Evolutionary conservation across 1,140 invertebrate species (phyloP).

Genomic region (Antheraea mylitta): DNA sequence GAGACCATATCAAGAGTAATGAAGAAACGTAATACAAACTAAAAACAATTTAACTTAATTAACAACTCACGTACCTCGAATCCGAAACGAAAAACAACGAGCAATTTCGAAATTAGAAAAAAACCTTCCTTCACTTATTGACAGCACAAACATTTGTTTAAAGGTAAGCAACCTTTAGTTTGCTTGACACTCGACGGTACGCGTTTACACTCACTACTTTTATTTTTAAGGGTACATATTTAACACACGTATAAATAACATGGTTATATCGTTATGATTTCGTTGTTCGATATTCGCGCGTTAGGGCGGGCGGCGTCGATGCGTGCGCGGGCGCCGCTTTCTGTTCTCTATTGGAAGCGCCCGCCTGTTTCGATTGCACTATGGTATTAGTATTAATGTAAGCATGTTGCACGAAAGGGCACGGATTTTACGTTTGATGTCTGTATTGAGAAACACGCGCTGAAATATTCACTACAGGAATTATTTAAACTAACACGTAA

Average conservation of each 20-base stretch:
- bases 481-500: neutral
- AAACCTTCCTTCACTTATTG: conserved; percentile 53
- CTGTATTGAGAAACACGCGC: conserved; percentile 2
- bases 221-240: conserved; percentile 6
- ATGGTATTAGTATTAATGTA: conserved; percentile 41
- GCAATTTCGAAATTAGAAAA: conserved; percentile 44
- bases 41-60: conserved; percentile 8
- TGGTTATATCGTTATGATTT: conserved; percentile 13
- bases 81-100: conserved; percentile 15
- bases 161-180: conserved; percentile 34
- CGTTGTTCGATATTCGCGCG: conserved; percentile 22
- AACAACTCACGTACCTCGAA: conserved; percentile 32
- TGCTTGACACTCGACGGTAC: conserved; percentile 36
- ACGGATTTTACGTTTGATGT: conserved; percentile 7
- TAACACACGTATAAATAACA: conserved; percentile 15
- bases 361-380: conserved; percentile 38
- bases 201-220: conserved; percentile 37
- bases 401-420: conserved; percentile 30
- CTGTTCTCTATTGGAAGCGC: conserved; percentile 55
- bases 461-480: neutral
- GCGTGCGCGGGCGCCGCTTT: conserved; percentile 62
- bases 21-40: neutral
- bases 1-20: neutral
- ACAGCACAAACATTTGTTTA: conserved; percentile 60
- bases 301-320: conserved; percentile 67